phyloP scores from a whole-genome alignment of 2,888 invertebrate genomes.

The Phengaris arion region DNA sequence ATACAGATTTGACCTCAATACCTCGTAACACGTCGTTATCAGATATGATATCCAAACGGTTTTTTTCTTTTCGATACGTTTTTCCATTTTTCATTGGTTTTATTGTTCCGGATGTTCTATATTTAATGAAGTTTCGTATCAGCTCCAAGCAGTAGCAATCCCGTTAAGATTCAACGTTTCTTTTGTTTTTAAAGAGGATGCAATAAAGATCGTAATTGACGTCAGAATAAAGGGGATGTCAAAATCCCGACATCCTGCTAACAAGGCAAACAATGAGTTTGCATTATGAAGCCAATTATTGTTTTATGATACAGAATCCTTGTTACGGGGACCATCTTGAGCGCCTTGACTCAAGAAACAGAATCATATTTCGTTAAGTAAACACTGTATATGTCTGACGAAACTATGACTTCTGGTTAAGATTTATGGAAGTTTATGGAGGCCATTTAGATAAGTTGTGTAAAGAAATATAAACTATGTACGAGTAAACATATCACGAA shows the following conservation, averaged over 20 bases:
- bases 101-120: too few species aligned
- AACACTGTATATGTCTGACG: neutral
- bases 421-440: neutral
- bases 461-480: neutral
- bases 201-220: slow-evolving; percentile 20
- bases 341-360: neutral
- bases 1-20: neutral
- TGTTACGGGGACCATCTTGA: neutral
- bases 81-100: too few species aligned
- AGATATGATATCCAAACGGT: neutral
- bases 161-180: neutral
- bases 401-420: neutral
- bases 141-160: neutral
- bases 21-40: neutral
- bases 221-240: slow-evolving; percentile 15
- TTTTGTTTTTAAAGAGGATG: slow-evolving; percentile 20
- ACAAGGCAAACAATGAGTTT: slow-evolving; percentile 19
- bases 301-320: slow-evolving; percentile 25
- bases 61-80: too few species aligned
- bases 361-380: neutral
- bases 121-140: too few species aligned
- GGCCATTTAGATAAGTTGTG: neutral
- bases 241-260: slow-evolving; percentile 28
- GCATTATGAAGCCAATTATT: slow-evolving; percentile 13
- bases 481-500: neutral